Conservation (phyloP, 1,140 invertebrate species). For the Anthonomus grandis region DNA sequence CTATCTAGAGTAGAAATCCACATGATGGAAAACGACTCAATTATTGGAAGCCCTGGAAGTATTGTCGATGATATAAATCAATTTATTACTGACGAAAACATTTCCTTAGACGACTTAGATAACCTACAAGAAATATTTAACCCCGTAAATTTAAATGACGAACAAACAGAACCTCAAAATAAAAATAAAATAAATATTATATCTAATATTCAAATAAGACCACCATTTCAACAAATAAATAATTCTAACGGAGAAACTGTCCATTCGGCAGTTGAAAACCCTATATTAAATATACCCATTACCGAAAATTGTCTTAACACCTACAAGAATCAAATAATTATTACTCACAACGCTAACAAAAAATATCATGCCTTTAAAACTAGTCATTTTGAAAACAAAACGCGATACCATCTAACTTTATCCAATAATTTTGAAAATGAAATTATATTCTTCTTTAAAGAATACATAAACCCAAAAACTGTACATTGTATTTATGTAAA, state of each 20-base stretch:
- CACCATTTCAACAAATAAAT: neutral
- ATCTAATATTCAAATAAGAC: conserved; percentile 4
- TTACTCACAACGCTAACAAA: conserved; percentile 7
- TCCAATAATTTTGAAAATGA: no score
- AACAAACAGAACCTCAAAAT: no score
- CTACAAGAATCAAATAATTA: neutral
- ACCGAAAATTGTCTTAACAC: neutral
- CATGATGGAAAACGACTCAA: conserved; percentile 1
- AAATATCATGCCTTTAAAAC: conserved; percentile 6
- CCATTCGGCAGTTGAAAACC: no score
- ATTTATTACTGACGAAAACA: no score
- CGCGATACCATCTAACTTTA: no score
- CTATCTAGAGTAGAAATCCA: conserved; percentile 5
- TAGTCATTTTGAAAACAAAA: conserved; percentile 1
- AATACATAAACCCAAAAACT: no score
- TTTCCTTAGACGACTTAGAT: no score
- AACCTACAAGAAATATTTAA: neutral
- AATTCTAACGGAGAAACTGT: no score
- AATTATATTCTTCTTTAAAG: no score
- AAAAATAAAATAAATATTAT: conserved; percentile 18
- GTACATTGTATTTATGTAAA: no score
- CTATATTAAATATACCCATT: neutral
- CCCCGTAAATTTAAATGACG: neutral
- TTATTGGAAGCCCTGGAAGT: conserved; percentile 5
- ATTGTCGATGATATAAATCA: conserved; percentile 1